Conservation (phyloP, 2,888 invertebrate species). For the Spialia ferax region DNA sequence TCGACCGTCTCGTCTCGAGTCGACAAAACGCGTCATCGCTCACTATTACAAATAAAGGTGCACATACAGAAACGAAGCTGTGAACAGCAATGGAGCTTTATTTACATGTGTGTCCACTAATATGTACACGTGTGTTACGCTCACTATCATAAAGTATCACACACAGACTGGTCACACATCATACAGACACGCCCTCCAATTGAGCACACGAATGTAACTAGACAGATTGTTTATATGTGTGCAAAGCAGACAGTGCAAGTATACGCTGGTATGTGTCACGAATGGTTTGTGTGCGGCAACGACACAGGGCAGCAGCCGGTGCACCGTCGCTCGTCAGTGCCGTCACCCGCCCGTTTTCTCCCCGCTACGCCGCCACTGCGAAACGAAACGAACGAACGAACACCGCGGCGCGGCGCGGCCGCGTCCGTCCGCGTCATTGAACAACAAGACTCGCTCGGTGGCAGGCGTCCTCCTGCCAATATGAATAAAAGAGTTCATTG, state of each 20-base stretch:
- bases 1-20: slow-evolving; percentile 76
- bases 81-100: slow-evolving; percentile 76
- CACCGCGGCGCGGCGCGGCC: slow-evolving; percentile 76
- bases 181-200: slow-evolving; percentile 68
- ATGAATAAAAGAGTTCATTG: slow-evolving; percentile 80
- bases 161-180: slow-evolving; percentile 61
- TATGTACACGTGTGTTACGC: slow-evolving; percentile 66
- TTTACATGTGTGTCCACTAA: slow-evolving; percentile 69
- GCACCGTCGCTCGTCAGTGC: slow-evolving; percentile 47
- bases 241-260: slow-evolving; percentile 53
- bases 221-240: slow-evolving; percentile 74
- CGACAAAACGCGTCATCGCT: slow-evolving; percentile 84
- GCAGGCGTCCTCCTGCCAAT: slow-evolving; percentile 84
- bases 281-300: slow-evolving; percentile 71
- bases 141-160: slow-evolving; percentile 64
- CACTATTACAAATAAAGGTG: slow-evolving; percentile 82
- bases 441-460: slow-evolving; percentile 85
- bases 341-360: slow-evolving; percentile 70
- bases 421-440: slow-evolving; percentile 84
- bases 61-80: slow-evolving; percentile 76
- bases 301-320: slow-evolving; percentile 75
- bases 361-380: slow-evolving; percentile 84
- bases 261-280: slow-evolving; percentile 56
- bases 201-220: slow-evolving; percentile 78
- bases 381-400: slow-evolving; percentile 82